Base-by-base conservation (phyloP, 2,888 invertebrate species). In the Salpingus planirostris region DNA sequence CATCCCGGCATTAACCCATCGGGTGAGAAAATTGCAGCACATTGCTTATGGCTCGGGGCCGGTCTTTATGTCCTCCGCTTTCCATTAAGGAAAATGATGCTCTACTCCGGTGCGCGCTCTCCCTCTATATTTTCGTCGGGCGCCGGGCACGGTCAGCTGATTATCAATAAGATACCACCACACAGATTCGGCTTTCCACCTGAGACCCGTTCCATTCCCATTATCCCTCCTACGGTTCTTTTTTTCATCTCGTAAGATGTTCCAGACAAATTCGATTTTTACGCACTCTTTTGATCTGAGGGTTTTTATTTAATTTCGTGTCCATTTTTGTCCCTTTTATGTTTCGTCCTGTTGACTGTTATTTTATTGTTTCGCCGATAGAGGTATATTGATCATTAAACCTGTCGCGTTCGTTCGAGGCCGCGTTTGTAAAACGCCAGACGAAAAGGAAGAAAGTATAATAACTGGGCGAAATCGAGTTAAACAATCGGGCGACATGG, bases 61-160 rank as follows among this genome's bases (percentile, higher is more conserved):
- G 42, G 42, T 49, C 47, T 54, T 52, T 46, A 47, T 49, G 34
- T 44, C 42, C 36, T 40, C 39, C 44, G 50, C 45, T 46, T 54
- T 49, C 52, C 47, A 49, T 52, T 50, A 47, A 46, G 39, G 50
- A 40, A 55, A 52, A 55, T 50, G 52, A 49, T 44, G 44, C 48
- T 44, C 18, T 18, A 6, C 8, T 45, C 47, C 39, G 46, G 46
- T 52, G 47, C 39, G 44, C 38, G 38, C 49, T 49, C 44, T 42
- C 39, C 36, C 31, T 31, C 31, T 32, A 39, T 38, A 46, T 40
- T 41, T 51, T 47, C 47, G 47, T 18, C 5, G 18, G 8, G 18
- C 5, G 5, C 5, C 44, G 42, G 40, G 40, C 43, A 22, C 31
- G 42, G 35, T 33, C 33, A 35, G 42, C 42, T 47, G 50, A 54